Percentiles rank a stretch among this genome's conserved stretches.
phyloP scores from a whole-genome alignment of 2,113 vertebrate species.

The Nothocercus julius region DNA sequence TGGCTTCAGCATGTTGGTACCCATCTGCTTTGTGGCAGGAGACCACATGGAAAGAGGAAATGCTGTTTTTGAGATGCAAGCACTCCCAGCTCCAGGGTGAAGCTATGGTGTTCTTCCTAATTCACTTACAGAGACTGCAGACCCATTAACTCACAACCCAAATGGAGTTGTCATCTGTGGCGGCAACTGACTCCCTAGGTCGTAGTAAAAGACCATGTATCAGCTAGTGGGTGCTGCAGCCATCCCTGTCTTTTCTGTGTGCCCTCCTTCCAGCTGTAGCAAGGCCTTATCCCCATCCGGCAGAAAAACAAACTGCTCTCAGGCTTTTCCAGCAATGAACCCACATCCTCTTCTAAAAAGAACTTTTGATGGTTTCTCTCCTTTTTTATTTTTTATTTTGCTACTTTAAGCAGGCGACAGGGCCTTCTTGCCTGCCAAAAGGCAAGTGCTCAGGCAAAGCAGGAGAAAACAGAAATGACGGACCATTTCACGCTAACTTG shows the following conservation, averaged over 20 bases:
- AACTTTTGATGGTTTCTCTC: background rate
- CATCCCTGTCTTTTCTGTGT: background rate
- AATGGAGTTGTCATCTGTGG: background rate
- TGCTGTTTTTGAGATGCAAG: background rate
- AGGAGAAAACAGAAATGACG: background rate
- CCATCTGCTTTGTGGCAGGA: background rate
- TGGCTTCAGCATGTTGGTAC: accelerated
- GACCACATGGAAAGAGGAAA: background rate
- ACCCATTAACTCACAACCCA: background rate
- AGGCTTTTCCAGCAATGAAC: conserved; percentile 1
- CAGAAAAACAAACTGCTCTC: background rate
- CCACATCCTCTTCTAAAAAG: background rate
- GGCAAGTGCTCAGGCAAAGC: background rate
- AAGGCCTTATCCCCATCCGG: conserved; percentile 14
- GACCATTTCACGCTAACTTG: background rate
- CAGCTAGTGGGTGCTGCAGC: background rate
- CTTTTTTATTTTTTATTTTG: background rate
- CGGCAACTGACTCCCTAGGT: background rate
- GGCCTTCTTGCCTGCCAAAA: background rate
- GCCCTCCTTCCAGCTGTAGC: background rate
- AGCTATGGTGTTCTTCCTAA: background rate
- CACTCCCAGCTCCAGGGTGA: background rate
- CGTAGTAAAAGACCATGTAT: background rate
- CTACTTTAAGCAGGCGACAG: background rate
- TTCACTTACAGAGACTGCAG: background rate